Conservation (phyloP, 2,888 invertebrate species). For the Sinhomidia bicolor region DNA sequence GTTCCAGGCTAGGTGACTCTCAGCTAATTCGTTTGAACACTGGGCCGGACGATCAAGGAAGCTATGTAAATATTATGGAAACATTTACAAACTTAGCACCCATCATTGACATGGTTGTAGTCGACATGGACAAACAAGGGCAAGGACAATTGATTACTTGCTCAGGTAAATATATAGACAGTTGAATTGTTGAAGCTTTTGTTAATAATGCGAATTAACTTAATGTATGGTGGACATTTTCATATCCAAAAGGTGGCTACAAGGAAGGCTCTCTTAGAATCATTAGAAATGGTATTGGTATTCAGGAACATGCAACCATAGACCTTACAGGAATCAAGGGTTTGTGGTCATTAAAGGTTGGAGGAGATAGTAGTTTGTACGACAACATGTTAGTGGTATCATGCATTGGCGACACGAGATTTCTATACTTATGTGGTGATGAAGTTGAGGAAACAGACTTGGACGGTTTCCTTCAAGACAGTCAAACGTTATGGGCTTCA, state of each 20-base stretch:
- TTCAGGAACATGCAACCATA: conserved; percentile 98
- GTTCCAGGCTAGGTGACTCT: conserved; percentile 97
- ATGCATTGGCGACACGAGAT: conserved; percentile 96
- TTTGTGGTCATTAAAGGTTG: conserved; percentile 96
- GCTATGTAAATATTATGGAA: conserved; percentile 95
- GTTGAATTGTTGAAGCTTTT: background rate
- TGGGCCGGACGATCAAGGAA: conserved; percentile 91
- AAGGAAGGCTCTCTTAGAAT: conserved; percentile 99
- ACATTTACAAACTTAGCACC: conserved; percentile 98
- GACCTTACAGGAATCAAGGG: conserved; percentile 98
- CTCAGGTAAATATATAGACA: conserved; percentile 85
- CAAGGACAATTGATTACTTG: conserved; percentile 99
- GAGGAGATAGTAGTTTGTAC: conserved; percentile 84
- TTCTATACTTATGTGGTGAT: conserved; percentile 89
- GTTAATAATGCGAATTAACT: too few relatives aligned
- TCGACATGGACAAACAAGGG: conserved; percentile 97
- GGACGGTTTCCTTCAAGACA: conserved; percentile 93
- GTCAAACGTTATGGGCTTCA: conserved; percentile 96
- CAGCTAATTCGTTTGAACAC: conserved; percentile 95
- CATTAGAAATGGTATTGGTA: conserved; percentile 99
- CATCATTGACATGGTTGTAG: conserved; percentile 98
- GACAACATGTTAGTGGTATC: conserved; percentile 97
- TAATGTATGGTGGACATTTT: background rate
- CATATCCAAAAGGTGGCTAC: conserved; percentile 86
- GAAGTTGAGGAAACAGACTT: conserved; percentile 99